phyloP scores from a whole-genome alignment of 2,113 vertebrate species.

The Chlorodrepanis virens region DNA sequence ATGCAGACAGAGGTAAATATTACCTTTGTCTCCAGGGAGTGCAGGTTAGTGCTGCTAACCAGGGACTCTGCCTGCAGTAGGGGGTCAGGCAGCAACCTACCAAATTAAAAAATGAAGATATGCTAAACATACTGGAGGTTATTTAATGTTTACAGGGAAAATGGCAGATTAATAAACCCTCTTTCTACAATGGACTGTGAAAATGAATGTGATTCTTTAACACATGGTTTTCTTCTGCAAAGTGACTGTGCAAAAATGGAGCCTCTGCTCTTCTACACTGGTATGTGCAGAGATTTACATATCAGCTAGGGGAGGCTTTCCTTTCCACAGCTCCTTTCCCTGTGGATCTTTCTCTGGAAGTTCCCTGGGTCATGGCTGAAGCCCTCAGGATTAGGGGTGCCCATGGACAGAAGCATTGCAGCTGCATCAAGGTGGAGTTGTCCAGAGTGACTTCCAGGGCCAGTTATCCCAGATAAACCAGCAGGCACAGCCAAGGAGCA shows the following conservation, averaged over 20 bases:
- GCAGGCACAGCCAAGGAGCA: background rate
- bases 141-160: background rate
- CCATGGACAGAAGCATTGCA: background rate
- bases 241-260: background rate
- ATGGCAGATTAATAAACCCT: background rate
- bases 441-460: background rate
- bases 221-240: background rate
- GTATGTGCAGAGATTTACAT: background rate
- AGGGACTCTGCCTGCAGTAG: constrained; percentile 83
- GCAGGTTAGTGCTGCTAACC: constrained; percentile 80
- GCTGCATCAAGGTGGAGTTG: background rate
- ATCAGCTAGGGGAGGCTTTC: background rate
- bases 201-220: background rate
- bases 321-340: background rate
- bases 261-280: background rate
- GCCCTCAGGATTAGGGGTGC: background rate
- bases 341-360: background rate
- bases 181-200: background rate
- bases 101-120: background rate
- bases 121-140: background rate
- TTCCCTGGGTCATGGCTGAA: background rate
- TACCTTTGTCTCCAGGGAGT: constrained; percentile 84
- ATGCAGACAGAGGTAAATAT: background rate
- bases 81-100: constrained; percentile 81
- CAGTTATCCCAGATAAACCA: background rate